These are phyloP conservation scores for Bettongia penicillata DNA, from an alignment of 2,113 vertebrate species.

Conservation along the genomic window DNA sequence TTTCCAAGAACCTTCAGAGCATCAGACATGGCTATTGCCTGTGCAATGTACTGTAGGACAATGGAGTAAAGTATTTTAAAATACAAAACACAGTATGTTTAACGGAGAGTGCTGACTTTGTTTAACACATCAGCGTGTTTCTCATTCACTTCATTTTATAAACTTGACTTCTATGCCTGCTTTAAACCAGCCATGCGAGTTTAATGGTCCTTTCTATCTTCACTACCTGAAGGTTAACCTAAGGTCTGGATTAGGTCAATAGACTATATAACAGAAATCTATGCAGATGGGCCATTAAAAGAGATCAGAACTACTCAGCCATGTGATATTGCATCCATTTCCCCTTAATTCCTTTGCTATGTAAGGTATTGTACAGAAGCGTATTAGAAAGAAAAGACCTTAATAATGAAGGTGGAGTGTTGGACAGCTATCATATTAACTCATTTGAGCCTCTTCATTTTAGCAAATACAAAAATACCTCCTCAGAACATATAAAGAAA, in stretches of 20 bases:
- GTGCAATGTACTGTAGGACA: conserved; percentile 64
- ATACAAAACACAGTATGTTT: conserved; percentile 62
- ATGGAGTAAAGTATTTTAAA: conserved; percentile 67
- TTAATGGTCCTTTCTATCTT: conserved; percentile 61
- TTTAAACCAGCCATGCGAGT: conserved; percentile 60
- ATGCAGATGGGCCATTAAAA: conserved; percentile 56
- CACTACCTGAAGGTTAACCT: conserved; percentile 71
- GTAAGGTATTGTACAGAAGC: conserved; percentile 16
- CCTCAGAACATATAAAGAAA: background rate
- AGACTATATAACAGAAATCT: conserved; percentile 68
- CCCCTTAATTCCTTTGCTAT: background rate
- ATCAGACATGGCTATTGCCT: conserved; percentile 63
- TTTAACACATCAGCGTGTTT: conserved; percentile 54
- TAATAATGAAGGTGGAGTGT: conserved; percentile 14
- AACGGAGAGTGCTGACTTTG: conserved; percentile 57
- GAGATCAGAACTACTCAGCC: conserved; percentile 51
- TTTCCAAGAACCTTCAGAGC: conserved; percentile 31
- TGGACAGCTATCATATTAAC: background rate
- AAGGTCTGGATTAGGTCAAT: conserved; percentile 66
- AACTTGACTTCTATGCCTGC: conserved; percentile 58
- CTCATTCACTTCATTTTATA: conserved; percentile 70
- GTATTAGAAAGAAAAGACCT: conserved; percentile 31
- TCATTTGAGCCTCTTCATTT: background rate
- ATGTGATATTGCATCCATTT: conserved; percentile 28
- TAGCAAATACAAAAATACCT: background rate